Percentiles rank a stretch among this genome's conserved stretches.
These are phyloP conservation scores for Molossus alvarezi DNA, from an alignment of 2,797 vertebrate genomes.

Conservation along the genomic window DNA sequence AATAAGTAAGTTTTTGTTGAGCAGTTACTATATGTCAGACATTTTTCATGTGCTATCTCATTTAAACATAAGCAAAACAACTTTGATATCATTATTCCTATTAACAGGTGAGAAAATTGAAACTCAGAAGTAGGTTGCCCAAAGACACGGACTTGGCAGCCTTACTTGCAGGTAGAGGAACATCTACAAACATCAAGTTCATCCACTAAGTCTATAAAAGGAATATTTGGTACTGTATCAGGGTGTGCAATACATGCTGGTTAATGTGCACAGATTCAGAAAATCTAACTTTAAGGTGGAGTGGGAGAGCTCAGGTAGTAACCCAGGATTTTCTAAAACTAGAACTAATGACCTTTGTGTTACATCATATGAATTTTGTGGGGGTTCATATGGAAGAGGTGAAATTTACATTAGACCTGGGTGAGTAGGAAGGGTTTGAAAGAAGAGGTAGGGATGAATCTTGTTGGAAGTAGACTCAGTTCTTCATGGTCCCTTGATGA, in stretches of 20 bases:
- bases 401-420: not conserved
- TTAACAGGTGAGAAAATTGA: not conserved
- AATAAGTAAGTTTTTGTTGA: slow-evolving; percentile 42
- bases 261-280: not conserved
- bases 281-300: not conserved
- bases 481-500: not conserved
- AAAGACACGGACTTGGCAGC: not conserved
- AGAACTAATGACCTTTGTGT: not conserved
- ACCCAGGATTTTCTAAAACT: not conserved
- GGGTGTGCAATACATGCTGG: not conserved
- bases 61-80: slow-evolving; percentile 56
- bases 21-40: not conserved
- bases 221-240: not conserved
- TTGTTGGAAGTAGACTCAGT: not conserved
- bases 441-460: not conserved
- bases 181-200: not conserved
- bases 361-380: not conserved
- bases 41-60: not conserved
- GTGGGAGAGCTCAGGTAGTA: not conserved
- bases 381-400: not conserved
- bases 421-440: not conserved
- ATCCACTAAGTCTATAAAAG: not conserved
- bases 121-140: not conserved
- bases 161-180: not conserved
- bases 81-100: not conserved